Evolutionary conservation across 1,140 invertebrate genomes (phyloP), one percentile per base, ranked within the genome.

Genomic region (Diorhabda carinulata): DNA sequence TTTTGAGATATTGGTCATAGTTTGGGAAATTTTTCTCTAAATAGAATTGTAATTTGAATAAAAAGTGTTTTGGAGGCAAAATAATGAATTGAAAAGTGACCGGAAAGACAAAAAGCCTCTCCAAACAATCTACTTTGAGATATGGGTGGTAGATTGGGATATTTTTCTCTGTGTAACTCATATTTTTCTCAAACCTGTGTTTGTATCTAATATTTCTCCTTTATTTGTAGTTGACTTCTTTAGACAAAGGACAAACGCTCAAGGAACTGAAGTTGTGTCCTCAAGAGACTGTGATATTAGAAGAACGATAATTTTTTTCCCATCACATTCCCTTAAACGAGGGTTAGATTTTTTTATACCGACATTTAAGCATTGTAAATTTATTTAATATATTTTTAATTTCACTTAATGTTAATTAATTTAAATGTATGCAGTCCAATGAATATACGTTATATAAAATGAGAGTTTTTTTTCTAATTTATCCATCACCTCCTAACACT

Each of bases 261-360:
- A 86, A 89, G 81, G 87, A 91, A 76, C 83, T 95, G 68, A 94
- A 95, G 83, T 85, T 97, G 67, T 94, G 87, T 85, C 91, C 93
- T 66, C 94, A 97, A 87, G 95, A 96, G 85, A 96, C 94, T 68
- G 86, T 97, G 70, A 95, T 95, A 82, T 83, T 97, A 73, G 94
- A 97, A 83, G 93, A 96, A 83, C 90, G 91, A 89, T 94, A 90
- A 87, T 79, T 81, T 77, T 68, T 59, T 64, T 72, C 63, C 64
- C 64, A 66, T 71, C 61, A 67, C 66, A 65, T 72, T 70, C 69
- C 71, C 68, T 25, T 69, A 57, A 44, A 25, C 43, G 45, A 47
- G 57, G 70, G 56, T 67, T 57, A 64, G 47, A 59, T 72, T 70
- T 25, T 25, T 74, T 74, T 68, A 71, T 74, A 74, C 69, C 70